Evolutionary conservation across 2,797 vertebrate genomes (phyloP), one percentile per base, ranked within the genome.

Genomic region (Anguilla megastoma): DNA sequence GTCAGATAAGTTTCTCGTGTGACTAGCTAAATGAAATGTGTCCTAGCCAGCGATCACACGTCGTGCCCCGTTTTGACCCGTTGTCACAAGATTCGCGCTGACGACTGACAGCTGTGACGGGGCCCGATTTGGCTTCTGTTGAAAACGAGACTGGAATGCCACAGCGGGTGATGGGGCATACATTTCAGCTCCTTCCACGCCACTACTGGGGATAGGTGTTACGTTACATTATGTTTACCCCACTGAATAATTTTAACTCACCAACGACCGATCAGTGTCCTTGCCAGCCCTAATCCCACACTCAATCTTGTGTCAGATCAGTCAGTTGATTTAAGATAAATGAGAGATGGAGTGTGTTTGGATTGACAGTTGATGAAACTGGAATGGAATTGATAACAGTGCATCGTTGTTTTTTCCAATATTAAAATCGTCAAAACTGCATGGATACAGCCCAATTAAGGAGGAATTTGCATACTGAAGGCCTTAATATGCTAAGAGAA

Each of bases 91-190:
- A 90, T 45, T 18, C 36, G 56, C 16, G 84, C 85, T 92, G 93
- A 94, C 94, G 94, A 93, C 93, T 95, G 93, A 94, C 94, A 94
- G 93, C 93, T 95, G 94, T 92, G 48, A 69, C 54, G 21, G 33
- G 66, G 82, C 88, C 88, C 89, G 48, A 92, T 90, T 92, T 91
- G 91, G 91, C 79, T 41, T 33, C n/a, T 21, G 1, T 66, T 58
- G 87, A 84, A 84, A 56, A 50, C 79, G 79, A 82, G 18, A 82
- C 16, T 45, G 41, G 79, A 5, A 24, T 82, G 45, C 50, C 10
- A 86, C 16, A 87, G 30, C 74, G 87, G 52, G 87, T 85, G 85
- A 52, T 33, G 2, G 33, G n/a, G 48, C 16, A 56, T 54, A 33
- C 41, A 12, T 74, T 18, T 21, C n/a, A 48, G 27, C 60, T 74